Evolutionary conservation across 2,888 invertebrate species (phyloP).

Genomic region (Chironomus riparius): DNA sequence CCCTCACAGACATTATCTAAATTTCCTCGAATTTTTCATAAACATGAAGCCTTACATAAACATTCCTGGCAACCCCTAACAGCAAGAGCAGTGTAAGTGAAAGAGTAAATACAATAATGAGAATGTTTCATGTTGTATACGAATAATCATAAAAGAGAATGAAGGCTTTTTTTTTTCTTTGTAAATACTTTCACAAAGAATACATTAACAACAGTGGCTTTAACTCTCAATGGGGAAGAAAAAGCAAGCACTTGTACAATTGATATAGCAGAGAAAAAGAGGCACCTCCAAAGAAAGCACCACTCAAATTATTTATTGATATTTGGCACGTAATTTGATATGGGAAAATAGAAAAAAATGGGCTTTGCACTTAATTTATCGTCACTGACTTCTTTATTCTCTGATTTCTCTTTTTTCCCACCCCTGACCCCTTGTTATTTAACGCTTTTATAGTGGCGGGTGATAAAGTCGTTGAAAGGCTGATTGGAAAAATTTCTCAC

Average conservation of each 20-base stretch:
- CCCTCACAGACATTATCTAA: too few relatives aligned
- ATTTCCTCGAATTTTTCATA: too few relatives aligned
- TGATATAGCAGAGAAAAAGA: too few relatives aligned
- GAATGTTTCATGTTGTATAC: not conserved
- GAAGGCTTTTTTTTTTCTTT: not conserved
- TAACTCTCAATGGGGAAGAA: too few relatives aligned
- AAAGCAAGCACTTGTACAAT: too few relatives aligned
- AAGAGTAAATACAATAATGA: not conserved
- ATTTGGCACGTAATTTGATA: conserved; percentile 5
- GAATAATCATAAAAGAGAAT: not conserved
- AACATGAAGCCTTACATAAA: too few relatives aligned
- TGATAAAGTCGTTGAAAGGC: not conserved
- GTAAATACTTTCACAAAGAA: too few relatives aligned
- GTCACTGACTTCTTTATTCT: not conserved
- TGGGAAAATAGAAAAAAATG: too few relatives aligned
- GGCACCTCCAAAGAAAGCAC: not conserved
- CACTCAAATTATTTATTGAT: conserved; percentile 12
- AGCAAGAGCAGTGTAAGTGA: too few relatives aligned
- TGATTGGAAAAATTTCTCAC: conserved; percentile 16
- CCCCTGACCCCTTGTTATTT: not conserved
- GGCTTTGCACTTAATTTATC: not conserved
- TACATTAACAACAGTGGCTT: too few relatives aligned
- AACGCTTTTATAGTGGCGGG: not conserved
- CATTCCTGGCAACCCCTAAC: too few relatives aligned
- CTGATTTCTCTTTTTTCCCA: not conserved